Conservation (phyloP, 2,113 vertebrate species). For the Lutjanus erythropterus region DNA sequence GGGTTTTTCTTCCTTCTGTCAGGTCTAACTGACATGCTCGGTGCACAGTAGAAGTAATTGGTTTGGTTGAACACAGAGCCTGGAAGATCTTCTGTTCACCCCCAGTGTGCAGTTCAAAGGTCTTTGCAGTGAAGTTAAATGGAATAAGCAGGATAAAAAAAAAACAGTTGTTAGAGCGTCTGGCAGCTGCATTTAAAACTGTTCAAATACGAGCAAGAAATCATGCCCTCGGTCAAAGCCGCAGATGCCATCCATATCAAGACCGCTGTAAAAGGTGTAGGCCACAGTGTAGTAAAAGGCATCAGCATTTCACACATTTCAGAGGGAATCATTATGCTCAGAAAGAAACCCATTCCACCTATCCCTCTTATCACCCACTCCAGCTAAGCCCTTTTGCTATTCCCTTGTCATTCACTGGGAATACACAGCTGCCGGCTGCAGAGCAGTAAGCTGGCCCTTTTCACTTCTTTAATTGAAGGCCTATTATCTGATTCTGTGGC, state of each 20-base stretch:
- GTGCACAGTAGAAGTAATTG: conserved; percentile 4
- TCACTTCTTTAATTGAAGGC: conserved; percentile 62
- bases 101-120: not conserved
- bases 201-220: conserved; percentile 18
- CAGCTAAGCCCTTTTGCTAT: conserved; percentile 47
- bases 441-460: conserved; percentile 30
- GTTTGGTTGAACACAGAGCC: conserved; percentile 16
- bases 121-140: not conserved
- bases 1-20: not conserved
- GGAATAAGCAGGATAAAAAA: not conserved
- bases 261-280: not conserved
- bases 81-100: not conserved
- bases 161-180: not conserved
- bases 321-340: conserved; percentile 52
- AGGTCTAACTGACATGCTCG: conserved; percentile 17
- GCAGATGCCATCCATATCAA: not conserved
- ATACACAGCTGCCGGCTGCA: conserved; percentile 16
- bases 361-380: conserved; percentile 57
- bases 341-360: conserved; percentile 53
- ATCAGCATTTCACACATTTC: conserved; percentile 52
- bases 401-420: conserved; percentile 45
- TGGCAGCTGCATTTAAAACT: conserved; percentile 8
- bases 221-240: not conserved
- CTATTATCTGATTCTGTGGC: conserved; percentile 59
- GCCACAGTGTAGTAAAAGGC: not conserved